Conservation (phyloP, 1,140 invertebrate species). For the Drosophila arizonae region DNA sequence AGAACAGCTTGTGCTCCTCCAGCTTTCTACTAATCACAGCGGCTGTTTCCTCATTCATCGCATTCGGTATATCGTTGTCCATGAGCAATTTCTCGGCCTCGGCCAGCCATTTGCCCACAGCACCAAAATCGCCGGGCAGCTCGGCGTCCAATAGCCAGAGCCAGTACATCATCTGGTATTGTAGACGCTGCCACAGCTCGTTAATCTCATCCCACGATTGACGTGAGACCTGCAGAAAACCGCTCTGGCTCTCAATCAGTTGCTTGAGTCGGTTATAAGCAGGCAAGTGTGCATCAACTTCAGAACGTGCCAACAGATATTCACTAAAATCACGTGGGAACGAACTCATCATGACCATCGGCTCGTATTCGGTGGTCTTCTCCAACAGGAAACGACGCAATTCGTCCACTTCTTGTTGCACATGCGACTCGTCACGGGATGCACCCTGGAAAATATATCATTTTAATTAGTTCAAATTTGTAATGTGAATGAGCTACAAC, state of each 20-base stretch:
- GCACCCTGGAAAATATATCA: conserved; percentile 61
- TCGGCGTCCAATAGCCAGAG: conserved; percentile 92
- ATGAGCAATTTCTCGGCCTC: conserved; percentile 92
- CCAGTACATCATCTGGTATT: conserved; percentile 91
- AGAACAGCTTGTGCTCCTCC: conserved; percentile 95
- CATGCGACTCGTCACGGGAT: conserved; percentile 82
- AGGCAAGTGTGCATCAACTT: conserved; percentile 87
- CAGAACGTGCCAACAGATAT: conserved; percentile 88
- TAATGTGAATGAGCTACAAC: no score
- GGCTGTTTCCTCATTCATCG: conserved; percentile 93
- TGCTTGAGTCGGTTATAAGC: conserved; percentile 89
- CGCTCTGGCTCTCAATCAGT: conserved; percentile 89
- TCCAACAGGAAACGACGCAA: conserved; percentile 92
- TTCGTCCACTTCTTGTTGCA: conserved; percentile 91
- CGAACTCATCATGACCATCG: conserved; percentile 86
- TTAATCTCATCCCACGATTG: conserved; percentile 92
- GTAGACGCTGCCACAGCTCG: conserved; percentile 89
- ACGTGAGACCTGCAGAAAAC: conserved; percentile 89
- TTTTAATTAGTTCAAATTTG: neutral
- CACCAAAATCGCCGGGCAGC: conserved; percentile 91
- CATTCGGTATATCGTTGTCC: conserved; percentile 91
- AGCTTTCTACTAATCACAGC: conserved; percentile 93
- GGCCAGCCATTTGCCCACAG: conserved; percentile 94
- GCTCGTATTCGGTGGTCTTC: conserved; percentile 86
- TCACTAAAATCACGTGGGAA: conserved; percentile 88